phyloP scores from a whole-genome alignment of 2,888 invertebrate genomes.

The Scaptodrosophila latifasciaeformis region DNA sequence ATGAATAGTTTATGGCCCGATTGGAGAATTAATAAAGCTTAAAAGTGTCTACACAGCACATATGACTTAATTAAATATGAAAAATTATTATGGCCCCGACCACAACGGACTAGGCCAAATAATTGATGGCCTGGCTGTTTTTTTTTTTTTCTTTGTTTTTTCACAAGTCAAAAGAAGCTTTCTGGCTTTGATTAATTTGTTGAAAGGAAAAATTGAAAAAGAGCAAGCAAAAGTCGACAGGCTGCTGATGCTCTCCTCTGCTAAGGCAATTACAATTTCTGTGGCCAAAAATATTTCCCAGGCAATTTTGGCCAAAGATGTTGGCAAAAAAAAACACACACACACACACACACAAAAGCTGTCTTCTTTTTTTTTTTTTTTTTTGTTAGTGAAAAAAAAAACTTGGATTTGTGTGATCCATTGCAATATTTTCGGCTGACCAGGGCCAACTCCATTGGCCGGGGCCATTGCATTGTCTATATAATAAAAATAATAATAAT shows the following conservation, averaged over 20 bases:
- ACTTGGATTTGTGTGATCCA: constrained; percentile 73
- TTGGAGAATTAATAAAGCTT: constrained; percentile 61
- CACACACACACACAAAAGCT: constrained; percentile 5
- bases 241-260: no score
- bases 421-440: constrained; percentile 61
- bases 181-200: constrained; percentile 47
- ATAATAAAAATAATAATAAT: constrained; percentile 57
- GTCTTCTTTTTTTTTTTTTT: constrained; percentile 46
- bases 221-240: no score
- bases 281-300: background rate
- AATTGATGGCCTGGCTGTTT: constrained; percentile 38
- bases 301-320: constrained; percentile 5
- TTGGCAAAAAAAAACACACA: constrained; percentile 13
- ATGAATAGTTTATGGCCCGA: constrained; percentile 39
- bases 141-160: constrained; percentile 1
- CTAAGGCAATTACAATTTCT: no score
- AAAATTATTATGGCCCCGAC: no score
- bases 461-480: constrained; percentile 51
- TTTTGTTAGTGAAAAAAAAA: no score
- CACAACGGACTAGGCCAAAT: constrained; percentile 35
- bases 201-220: no score
- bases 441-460: constrained; percentile 28
- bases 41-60: constrained; percentile 46
- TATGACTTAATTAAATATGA: constrained; percentile 62
- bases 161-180: no score